Percentiles rank a stretch among this genome's conserved stretches.
Evolutionary conservation across 2,113 vertebrate genomes (phyloP).

Genomic region (Heliornis fulica): DNA sequence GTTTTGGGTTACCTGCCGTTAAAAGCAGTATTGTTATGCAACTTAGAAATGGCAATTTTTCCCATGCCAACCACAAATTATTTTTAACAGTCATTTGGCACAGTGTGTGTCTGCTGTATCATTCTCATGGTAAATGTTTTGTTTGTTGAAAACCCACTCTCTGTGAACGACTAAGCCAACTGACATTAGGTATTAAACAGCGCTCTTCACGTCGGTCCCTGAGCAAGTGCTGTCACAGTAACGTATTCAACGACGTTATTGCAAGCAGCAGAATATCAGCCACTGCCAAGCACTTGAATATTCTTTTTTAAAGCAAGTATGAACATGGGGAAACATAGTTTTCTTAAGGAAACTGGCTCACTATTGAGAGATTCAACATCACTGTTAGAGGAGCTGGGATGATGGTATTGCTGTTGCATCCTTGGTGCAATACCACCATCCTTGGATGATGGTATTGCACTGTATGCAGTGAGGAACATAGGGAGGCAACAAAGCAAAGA

Average conservation of each 20-base stretch:
- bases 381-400: background rate
- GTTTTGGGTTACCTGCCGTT: background rate
- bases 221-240: background rate
- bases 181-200: background rate
- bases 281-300: background rate
- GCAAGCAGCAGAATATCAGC: background rate
- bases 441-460: too few species aligned
- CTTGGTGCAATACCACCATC: too few species aligned
- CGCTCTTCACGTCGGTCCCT: background rate
- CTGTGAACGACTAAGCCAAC: background rate
- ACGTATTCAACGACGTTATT: background rate
- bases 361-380: background rate
- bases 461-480: fast-evolving
- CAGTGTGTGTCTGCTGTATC: background rate
- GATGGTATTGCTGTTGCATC: background rate
- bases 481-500: background rate
- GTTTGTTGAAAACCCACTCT: slow-evolving; percentile 16
- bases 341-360: background rate
- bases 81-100: background rate
- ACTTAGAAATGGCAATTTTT: background rate
- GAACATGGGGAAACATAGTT: too few species aligned
- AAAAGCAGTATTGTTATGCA: background rate
- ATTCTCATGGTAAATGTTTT: background rate
- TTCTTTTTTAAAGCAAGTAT: background rate
- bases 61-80: background rate